Conservation (phyloP, 1,140 invertebrate genomes). For the Caenorhabditis tropicalis region DNA sequence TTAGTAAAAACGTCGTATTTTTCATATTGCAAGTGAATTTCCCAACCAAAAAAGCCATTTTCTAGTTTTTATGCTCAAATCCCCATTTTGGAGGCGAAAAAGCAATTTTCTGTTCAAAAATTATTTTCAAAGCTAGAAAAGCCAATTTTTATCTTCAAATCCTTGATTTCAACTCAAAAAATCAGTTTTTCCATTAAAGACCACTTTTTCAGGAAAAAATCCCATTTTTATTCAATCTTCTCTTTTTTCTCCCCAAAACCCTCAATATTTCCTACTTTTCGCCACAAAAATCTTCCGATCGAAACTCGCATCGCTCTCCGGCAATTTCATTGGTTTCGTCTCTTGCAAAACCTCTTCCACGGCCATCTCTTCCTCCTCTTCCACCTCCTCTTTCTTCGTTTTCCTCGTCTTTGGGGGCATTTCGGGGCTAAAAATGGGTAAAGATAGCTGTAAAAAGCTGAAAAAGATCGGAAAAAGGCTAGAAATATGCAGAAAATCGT, state of each 20-base stretch:
- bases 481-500: neutral
- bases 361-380: neutral
- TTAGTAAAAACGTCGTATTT: too few relatives aligned
- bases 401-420: slow-evolving; percentile 33
- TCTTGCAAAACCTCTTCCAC: slow-evolving; percentile 35
- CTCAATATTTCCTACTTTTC: neutral
- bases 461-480: neutral
- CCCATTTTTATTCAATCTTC: neutral
- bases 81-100: too few relatives aligned
- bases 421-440: neutral
- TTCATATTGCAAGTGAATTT: too few relatives aligned
- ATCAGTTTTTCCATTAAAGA: neutral
- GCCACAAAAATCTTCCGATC: neutral
- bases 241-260: neutral
- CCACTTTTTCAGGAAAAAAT: neutral
- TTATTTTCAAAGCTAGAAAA: too few relatives aligned
- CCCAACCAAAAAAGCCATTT: too few relatives aligned
- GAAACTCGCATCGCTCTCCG: neutral
- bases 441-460: neutral
- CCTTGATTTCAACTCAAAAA: neutral
- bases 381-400: slow-evolving; percentile 6
- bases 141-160: too few relatives aligned
- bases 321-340: neutral
- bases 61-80: too few relatives aligned
- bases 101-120: too few relatives aligned